Percentiles rank a stretch among this genome's conserved stretches.
Conservation (phyloP, 2,888 invertebrate species). For the Lepeophtheirus nordmannii region DNA sequence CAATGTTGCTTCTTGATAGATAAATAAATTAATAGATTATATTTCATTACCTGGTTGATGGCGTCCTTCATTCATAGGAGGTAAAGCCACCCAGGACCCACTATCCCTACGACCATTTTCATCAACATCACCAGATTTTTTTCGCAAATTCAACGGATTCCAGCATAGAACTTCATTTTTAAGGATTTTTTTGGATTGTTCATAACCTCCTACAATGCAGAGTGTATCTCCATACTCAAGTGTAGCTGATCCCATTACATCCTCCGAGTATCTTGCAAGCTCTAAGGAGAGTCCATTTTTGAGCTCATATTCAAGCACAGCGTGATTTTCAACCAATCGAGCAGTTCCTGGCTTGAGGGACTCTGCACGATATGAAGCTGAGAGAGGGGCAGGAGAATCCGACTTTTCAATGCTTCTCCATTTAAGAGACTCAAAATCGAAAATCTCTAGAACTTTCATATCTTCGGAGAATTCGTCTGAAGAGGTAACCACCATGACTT, state of each 20-base stretch:
- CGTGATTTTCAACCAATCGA: slow-evolving; percentile 9
- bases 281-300: slow-evolving; percentile 1
- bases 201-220: slow-evolving; percentile 11
- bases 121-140: neutral
- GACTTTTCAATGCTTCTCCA: slow-evolving; percentile 9
- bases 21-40: neutral
- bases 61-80: slow-evolving; percentile 1
- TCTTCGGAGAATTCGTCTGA: slow-evolving; percentile 10
- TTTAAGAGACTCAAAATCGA: slow-evolving; percentile 2
- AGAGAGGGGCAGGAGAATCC: neutral
- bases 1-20: no score
- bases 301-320: slow-evolving; percentile 12
- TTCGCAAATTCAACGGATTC: slow-evolving; percentile 7
- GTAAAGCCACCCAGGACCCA: slow-evolving; percentile 4
- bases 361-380: neutral
- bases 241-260: slow-evolving; percentile 2
- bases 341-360: slow-evolving; percentile 11
- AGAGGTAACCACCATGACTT: slow-evolving; percentile 12
- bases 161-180: slow-evolving; percentile 9
- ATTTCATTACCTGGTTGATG: neutral
- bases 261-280: neutral
- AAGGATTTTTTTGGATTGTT: neutral
- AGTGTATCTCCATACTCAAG: slow-evolving; percentile 19
- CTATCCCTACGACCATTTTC: neutral
- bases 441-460: slow-evolving; percentile 7